Percentiles rank a stretch among this genome's conserved stretches.
Evolutionary conservation across 2,113 vertebrate genomes (phyloP).

Genomic region (Apteryx owenii): DNA sequence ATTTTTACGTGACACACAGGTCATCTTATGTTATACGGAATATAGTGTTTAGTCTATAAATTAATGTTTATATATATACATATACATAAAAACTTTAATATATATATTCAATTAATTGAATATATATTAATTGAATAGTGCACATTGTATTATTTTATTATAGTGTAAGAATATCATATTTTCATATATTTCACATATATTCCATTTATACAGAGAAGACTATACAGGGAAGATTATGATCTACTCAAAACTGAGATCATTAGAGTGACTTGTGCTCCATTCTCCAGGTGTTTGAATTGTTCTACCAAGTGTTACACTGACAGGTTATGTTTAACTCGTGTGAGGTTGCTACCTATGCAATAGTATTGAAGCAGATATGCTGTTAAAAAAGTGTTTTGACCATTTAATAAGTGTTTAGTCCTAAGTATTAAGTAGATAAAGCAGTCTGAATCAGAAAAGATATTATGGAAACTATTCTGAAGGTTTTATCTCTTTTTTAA

Average conservation of each 20-base stretch:
- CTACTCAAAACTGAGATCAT: background rate
- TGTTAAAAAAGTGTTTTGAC: background rate
- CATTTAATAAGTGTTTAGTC: background rate
- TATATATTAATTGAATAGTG: background rate
- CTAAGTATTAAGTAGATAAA: background rate
- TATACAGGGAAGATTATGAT: background rate
- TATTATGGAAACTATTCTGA: background rate
- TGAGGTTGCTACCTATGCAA: background rate
- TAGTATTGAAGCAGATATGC: background rate
- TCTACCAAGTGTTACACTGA: background rate
- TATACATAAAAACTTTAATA: no score
- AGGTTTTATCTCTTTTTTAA: background rate
- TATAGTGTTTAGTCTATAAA: background rate
- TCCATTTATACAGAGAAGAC: background rate
- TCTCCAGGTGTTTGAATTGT: background rate
- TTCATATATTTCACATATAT: background rate
- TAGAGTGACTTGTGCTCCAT: background rate
- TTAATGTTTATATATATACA: no score
- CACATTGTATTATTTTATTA: background rate
- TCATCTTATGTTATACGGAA: background rate
- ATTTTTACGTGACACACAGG: background rate
- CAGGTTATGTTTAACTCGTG: background rate
- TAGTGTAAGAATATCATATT: background rate
- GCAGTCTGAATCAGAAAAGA: background rate
- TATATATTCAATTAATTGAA: background rate